A percentile compares a stretch with the other conserved stretches of the same genome.
These are phyloP conservation scores for Mola mola DNA, from an alignment of 2,113 vertebrate species.

Conservation along the genomic window DNA sequence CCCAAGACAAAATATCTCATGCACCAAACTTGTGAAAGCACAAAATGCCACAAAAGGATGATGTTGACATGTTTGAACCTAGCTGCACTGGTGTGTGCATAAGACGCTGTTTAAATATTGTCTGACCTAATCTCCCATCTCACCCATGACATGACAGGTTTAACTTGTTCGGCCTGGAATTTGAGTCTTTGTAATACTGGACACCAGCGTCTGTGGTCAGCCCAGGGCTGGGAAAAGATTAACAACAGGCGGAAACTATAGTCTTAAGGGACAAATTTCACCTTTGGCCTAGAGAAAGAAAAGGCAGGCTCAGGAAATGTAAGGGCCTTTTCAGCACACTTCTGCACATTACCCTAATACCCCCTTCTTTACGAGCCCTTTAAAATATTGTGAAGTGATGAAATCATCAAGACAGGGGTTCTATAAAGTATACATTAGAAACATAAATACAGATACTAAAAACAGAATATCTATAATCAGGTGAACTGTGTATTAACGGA, in stretches of 20 bases:
- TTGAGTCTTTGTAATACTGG: not conserved
- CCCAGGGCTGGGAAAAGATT: slow-evolving; percentile 24
- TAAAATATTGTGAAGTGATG: not conserved
- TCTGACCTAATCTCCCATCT: not conserved
- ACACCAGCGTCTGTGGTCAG: not conserved
- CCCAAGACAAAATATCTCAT: not conserved
- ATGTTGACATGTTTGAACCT: not conserved
- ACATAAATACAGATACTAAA: not conserved
- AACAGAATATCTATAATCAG: not conserved
- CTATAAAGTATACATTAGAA: not conserved
- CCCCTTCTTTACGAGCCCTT: not conserved
- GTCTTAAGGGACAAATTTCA: slow-evolving; percentile 31
- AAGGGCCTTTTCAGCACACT: not conserved
- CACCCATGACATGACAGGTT: not conserved
- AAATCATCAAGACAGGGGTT: not conserved
- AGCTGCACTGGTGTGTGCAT: not conserved
- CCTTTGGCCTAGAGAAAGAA: slow-evolving; percentile 60
- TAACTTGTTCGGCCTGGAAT: slow-evolving; percentile 16
- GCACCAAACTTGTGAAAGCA: no score
- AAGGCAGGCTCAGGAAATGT: slow-evolving; percentile 28
- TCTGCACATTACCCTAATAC: not conserved
- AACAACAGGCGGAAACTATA: slow-evolving; percentile 14
- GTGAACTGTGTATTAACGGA: not conserved
- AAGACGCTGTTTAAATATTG: not conserved
- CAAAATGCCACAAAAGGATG: not conserved